Evolutionary conservation across 2,888 invertebrate species (phyloP), one percentile per base, ranked within the genome.

Genomic region (Steinernema scapterisci): DNA sequence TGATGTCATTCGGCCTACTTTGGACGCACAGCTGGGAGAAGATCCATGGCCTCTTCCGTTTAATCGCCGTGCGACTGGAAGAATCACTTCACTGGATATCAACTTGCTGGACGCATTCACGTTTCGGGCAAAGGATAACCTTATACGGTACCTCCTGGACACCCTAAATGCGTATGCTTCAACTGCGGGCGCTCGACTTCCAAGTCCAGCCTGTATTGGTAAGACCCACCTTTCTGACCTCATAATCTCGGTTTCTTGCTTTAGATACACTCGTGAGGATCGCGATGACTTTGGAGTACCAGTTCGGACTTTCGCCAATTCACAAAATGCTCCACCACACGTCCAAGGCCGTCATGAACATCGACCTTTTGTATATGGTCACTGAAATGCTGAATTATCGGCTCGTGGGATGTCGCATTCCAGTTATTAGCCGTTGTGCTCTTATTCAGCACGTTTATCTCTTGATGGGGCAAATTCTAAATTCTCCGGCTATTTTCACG

Each of bases 61-160:
- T n/a, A 25, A 63, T 38, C 27, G 77, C 73, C 16, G 54, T 70
- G 19, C 46, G 71, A 71, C 56, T 74, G 0, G 72, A 54, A 7
- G 52, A 44, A 23, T 75, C 48, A 16, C 52, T 72, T 77, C 79
- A 1, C 45, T 80, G 72, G 82, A 80, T n/a, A 48, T 81, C 11
- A 63, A 79, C 44, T 77, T 83, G 19, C 75, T 85, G 38, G 83
- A 85, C n/a, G 79, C 83, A 0, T 70, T 85, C 45, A 82, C 84
- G 0, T 75, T 81, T 63, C 79, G 81, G 56, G 80, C 83, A 3
- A 83, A 83, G 71, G 73, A 79, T 48, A 52, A 73, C 9, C 44
- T 82, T 0, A 45, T 81, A 9, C 44, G 70, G n/a, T 75, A 75
- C 43, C 43, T 75, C 38, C 31, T 63, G 25, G 63, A 63, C 19